Conservation (phyloP, 2,888 invertebrate species). For the Eupithecia exiguata region DNA sequence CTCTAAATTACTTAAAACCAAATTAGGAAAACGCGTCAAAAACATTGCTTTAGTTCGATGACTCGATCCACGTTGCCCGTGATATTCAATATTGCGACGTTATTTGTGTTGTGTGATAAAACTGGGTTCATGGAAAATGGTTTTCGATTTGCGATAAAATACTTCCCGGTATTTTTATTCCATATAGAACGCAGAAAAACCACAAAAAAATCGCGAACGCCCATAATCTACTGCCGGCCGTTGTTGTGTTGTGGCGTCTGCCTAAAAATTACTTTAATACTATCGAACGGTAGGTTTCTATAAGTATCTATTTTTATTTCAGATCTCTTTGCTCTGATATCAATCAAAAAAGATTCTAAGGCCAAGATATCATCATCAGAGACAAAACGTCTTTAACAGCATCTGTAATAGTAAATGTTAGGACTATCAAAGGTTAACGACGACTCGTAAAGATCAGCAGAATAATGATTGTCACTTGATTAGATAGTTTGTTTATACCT, state of each 20-base stretch:
- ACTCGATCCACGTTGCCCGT: no score
- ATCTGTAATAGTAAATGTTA: background rate
- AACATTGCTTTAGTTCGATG: no score
- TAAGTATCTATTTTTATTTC: no score
- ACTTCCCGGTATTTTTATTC: background rate
- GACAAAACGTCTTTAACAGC: background rate
- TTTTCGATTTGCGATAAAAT: background rate
- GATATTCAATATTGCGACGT: no score
- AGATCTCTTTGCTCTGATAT: background rate
- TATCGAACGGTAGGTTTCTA: no score
- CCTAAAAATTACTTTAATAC: no score
- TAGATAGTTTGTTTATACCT: background rate
- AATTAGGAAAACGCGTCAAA: no score
- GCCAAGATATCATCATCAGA: background rate
- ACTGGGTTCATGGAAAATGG: background rate
- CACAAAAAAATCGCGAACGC: no score
- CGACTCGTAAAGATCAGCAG: background rate
- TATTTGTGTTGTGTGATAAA: no score
- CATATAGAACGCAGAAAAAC: background rate
- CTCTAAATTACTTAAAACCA: background rate
- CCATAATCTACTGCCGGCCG: no score
- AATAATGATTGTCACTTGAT: background rate
- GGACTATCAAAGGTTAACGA: background rate
- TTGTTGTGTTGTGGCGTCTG: no score
- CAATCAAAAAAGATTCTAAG: background rate